Evolutionary conservation across 1,140 invertebrate genomes (phyloP), one percentile per base, ranked within the genome.

Genomic region (Kradibia gibbosae): DNA sequence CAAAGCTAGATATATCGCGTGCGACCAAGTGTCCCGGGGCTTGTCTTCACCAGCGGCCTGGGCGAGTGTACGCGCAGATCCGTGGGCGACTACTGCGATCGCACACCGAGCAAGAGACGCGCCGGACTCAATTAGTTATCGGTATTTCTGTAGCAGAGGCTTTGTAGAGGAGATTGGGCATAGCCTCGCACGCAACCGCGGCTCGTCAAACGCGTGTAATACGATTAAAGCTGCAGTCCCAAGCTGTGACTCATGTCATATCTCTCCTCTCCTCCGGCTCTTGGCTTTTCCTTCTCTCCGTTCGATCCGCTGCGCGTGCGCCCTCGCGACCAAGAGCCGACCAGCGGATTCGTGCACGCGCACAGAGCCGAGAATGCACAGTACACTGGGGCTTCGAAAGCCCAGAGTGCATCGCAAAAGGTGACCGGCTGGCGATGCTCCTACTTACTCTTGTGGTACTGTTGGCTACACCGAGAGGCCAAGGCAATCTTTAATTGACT

Each of bases 401-500:
- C 48, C 57, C 3, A 48, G 25, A 10, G 65, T 4, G 20, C 4
- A n/a, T 10, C 25, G 34, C 57, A 39, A 60, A 72, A 72, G 67
- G 53, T 34, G 57, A 57, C 34, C 45, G 25, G 50, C 36, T 15
- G n/a, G n/a, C 48, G 57, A 62, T 62, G 31, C 34, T 20, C 31
- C 11, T 45, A 45, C 17, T 20, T 3, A 65, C 42, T 57, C 34
- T 50, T 34, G 36, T 45, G 28, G 48, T 62, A 28, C 55, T 25
- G 45, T n/a, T 39, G 3, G 1, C 1, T 13, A 17, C 11, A 22
- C 34, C 34, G 13, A 10, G 62, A 74, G 73, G 53, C 65, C 73
- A 77, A 60, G 55, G 55, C 62, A 42, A 78, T 67, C 39, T 42
- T 84, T 80, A 85, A 86, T 83, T 83, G 73, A 62, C 84, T 84